Base-by-base conservation (phyloP, 2,797 vertebrate species). In the Pangasius krempfi region DNA sequence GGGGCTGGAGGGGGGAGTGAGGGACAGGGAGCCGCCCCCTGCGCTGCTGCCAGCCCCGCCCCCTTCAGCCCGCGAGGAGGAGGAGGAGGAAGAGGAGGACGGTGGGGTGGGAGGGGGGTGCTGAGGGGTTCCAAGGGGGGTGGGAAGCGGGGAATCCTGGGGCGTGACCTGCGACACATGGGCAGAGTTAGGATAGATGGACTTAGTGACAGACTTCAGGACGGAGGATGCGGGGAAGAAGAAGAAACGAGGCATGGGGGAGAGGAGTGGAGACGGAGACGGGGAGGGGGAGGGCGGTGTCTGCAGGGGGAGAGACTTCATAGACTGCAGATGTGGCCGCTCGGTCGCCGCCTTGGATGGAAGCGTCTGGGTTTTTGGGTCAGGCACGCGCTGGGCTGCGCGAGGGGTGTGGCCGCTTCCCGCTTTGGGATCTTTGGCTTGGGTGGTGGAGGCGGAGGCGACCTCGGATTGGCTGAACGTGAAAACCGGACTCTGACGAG, bases 341-440 rank as follows among this genome's bases (percentile, higher is more conserved):
- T 97, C 97, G 37, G 95, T 92, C n/a, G 95, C 96, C 91, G 95
- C 95, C 92, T 97, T 97, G 92, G 97, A 94, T 86, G 96, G 98
- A 92, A 98, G 95, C 87, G 98, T 98, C 95, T 98, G 97, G 82
- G 98, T 98, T 97, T 98, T 98, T 90, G 95, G 94, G 94, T 97
- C 94, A 54, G 89, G 95, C 58, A 64, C n/a, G 0, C 92, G 94
- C 82, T 94, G 95, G 91, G 92, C 78, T 0, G 90, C 95, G 89
- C 95, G 93, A 85, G 95, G 89, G 92, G 91, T 90, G 89, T 92
- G 86, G 90, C 93, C 87, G 86, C 92, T 95, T 92, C 95, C 95
- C 87, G 94, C 52, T 94, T 96, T 96, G 89, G 94, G 92, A 87
- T 96, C 96, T 96, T 96, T 96, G 93, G 95, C 92, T 89, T 95